Percentiles rank a stretch among this genome's conserved stretches.
Evolutionary conservation across 2,113 vertebrate genomes (phyloP).

Genomic region (Brachyhypopomus occidentalis): DNA sequence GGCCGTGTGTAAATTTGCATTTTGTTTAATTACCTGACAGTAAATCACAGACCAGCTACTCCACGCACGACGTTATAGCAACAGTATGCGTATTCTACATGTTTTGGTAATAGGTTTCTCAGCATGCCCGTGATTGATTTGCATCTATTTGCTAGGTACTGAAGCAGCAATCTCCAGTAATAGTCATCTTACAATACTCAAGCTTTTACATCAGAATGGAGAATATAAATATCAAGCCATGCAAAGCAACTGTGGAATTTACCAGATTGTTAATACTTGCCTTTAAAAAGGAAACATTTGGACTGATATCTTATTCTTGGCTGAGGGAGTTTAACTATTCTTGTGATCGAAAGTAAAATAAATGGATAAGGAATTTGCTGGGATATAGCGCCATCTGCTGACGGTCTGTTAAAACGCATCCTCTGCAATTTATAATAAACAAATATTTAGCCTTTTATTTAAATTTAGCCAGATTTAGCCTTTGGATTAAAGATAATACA

Average conservation of each 20-base stretch:
- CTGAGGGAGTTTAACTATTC: not conserved
- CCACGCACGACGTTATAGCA: too few relatives aligned
- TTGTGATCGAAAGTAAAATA: not conserved
- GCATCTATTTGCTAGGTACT: not conserved
- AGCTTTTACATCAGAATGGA: too few relatives aligned
- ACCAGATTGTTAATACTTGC: not conserved
- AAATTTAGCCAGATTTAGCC: too few relatives aligned
- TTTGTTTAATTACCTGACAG: conserved; percentile 8
- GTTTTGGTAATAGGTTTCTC: not conserved
- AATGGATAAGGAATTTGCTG: not conserved
- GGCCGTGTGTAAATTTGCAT: not conserved
- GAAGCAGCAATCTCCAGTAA: too few relatives aligned
- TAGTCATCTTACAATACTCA: too few relatives aligned
- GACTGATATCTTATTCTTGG: not conserved
- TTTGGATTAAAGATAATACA: not conserved
- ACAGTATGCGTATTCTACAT: not conserved
- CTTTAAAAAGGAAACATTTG: not conserved
- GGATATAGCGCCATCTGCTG: conserved; percentile 29
- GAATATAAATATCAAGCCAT: not conserved
- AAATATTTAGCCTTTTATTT: not conserved
- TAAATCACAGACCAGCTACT: not conserved
- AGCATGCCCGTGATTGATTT: not conserved
- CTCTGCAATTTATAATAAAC: not conserved
- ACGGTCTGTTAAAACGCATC: not conserved
- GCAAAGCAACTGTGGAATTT: not conserved